Percentiles rank a stretch among this genome's conserved stretches.
Evolutionary conservation across 2,797 vertebrate species (phyloP).

Genomic region (Sparus aurata): DNA sequence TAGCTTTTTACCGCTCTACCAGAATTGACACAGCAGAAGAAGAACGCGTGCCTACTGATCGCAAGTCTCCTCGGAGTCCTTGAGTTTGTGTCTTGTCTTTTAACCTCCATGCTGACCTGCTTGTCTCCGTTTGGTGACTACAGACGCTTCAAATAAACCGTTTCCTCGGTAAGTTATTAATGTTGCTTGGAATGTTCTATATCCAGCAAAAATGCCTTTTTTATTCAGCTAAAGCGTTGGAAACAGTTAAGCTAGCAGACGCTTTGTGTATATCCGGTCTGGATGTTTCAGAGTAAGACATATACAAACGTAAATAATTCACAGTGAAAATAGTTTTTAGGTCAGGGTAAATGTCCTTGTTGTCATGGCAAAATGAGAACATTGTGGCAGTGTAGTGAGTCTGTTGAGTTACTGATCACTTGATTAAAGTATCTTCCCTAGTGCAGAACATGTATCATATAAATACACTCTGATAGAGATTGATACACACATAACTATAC

Average conservation of each 20-base stretch:
- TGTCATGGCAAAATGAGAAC: neutral
- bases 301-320: neutral
- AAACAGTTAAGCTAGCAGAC: neutral
- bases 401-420: neutral
- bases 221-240: neutral
- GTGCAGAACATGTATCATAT: neutral
- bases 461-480: neutral
- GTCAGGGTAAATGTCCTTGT: neutral
- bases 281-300: conserved; percentile 45
- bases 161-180: conserved; percentile 49
- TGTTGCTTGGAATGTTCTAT: neutral
- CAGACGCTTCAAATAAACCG: neutral
- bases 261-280: neutral
- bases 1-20: accelerated
- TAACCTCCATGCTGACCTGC: neutral
- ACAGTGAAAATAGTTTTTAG: neutral
- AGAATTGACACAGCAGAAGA: conserved; percentile 16
- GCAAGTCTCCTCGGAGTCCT: neutral
- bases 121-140: neutral
- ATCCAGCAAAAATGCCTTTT: accelerated
- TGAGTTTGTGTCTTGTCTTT: neutral
- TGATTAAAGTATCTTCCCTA: neutral
- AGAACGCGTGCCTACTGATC: neutral
- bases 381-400: neutral
- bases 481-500: too few species aligned